Base-by-base conservation (phyloP, 2,888 invertebrate genomes). In the Melanchra persicariae region DNA sequence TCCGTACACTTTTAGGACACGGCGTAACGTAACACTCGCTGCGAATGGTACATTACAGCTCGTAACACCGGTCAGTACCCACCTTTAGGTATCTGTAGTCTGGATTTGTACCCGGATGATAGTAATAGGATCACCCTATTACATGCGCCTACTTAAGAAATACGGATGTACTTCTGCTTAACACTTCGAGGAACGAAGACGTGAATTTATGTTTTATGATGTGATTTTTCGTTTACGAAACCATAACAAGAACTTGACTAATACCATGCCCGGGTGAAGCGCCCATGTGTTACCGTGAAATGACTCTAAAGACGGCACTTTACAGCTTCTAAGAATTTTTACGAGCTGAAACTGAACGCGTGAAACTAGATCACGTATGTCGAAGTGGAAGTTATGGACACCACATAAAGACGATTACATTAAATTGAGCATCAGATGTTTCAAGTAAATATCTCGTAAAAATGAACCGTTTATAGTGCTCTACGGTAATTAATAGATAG, bases 261-360 rank as follows among this genome's bases (percentile, higher is more conserved):
- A 24, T 30, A 24, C 70, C 55, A 43, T 49, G 17, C 30, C 30
- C 26, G 15, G 55, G 2, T 47, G 12, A n/a, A 17, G 12, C 49
- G 12, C 62, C 47, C 49, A 63, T 22, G 59, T 61, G 40, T 45
- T 37, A 54, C 37, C 59, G 30, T 22, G 45, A 59, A 67, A 59
- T 49, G 58, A 22, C 12, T 37, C 43, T 26, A 66, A 81, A 68
- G 60, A 47, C 55, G 60, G 34, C 51, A 69, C 34, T 69, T 69
- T 57, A 66, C 43, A 57, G 57, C 51, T 74, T 57, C 61, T 30
- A 54, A 61, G 37, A 61, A 59, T 34, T 67, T 78, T 83, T 85
- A 85, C 73, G 85, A 79, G 26, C 71, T 55, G 34, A 51, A 66
- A 52, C 69, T 40, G 66, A 61, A 77, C 68, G 67, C 68, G 51